phyloP scores from a whole-genome alignment of 2,113 vertebrate species.

The Hemibagrus wyckioides region DNA sequence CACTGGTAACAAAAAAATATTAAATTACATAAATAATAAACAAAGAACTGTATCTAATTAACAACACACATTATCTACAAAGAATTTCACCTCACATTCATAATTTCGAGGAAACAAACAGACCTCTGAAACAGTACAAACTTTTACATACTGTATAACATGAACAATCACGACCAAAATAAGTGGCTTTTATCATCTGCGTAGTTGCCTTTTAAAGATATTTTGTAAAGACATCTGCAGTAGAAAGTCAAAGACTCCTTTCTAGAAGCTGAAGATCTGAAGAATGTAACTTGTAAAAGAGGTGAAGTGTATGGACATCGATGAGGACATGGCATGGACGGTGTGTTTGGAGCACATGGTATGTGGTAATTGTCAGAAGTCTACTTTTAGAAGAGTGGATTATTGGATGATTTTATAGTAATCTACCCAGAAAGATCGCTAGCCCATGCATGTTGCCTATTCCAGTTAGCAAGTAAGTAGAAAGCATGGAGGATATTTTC shows the following conservation, averaged over 20 bases:
- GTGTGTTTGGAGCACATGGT: too few species aligned
- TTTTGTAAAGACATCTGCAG: neutral
- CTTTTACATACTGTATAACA: neutral
- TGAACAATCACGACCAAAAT: neutral
- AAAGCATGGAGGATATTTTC: too few species aligned
- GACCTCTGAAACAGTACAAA: neutral
- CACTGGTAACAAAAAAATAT: slow-evolving; percentile 9
- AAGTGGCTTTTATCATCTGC: neutral
- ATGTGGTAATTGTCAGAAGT: too few species aligned
- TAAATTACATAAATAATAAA: slow-evolving; percentile 52
- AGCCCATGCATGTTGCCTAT: too few species aligned
- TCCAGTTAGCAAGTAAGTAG: too few species aligned
- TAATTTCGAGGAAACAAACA: neutral
- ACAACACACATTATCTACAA: neutral
- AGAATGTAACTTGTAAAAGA: too few species aligned
- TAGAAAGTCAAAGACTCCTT: neutral
- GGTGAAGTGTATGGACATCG: too few species aligned
- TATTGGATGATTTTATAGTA: too few species aligned
- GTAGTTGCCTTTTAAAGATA: neutral
- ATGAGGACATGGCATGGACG: too few species aligned
- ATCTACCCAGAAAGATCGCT: too few species aligned
- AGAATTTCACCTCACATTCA: slow-evolving; percentile 1
- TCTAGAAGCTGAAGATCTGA: too few species aligned
- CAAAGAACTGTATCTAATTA: neutral
- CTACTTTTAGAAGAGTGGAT: too few species aligned